A percentile compares a stretch with the other conserved stretches of the same genome.
Evolutionary conservation across 2,888 invertebrate species (phyloP).

Genomic region (Caenorhabditis uteleia): DNA sequence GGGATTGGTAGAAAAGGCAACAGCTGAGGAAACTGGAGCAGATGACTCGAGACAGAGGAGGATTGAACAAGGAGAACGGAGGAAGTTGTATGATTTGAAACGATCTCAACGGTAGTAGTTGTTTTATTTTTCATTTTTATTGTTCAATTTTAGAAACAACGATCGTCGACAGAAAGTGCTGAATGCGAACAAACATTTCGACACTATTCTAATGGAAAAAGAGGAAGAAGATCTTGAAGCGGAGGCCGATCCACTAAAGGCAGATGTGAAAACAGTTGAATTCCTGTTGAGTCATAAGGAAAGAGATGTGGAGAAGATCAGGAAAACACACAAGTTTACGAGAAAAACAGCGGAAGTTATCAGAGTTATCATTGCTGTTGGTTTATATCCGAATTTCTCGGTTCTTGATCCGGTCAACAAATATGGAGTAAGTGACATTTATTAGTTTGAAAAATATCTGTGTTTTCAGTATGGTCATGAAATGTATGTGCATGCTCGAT

Average conservation of each 20-base stretch:
- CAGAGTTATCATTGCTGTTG: slow-evolving; percentile 81
- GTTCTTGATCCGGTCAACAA: slow-evolving; percentile 92
- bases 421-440: slow-evolving; percentile 77
- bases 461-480: slow-evolving; percentile 61
- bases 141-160: no score
- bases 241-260: slow-evolving; percentile 48
- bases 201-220: slow-evolving; percentile 53
- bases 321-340: slow-evolving; percentile 44
- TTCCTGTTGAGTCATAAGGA: slow-evolving; percentile 53
- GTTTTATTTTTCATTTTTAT: slow-evolving; percentile 1
- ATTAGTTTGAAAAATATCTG: neutral
- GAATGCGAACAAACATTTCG: slow-evolving; percentile 67
- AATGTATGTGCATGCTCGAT: slow-evolving; percentile 59
- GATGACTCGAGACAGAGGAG: slow-evolving; percentile 58
- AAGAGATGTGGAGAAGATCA: slow-evolving; percentile 44
- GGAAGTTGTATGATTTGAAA: slow-evolving; percentile 83
- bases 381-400: slow-evolving; percentile 92
- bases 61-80: slow-evolving; percentile 86
- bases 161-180: slow-evolving; percentile 76
- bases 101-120: no score
- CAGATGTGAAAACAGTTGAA: slow-evolving; percentile 56
- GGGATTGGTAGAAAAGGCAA: slow-evolving; percentile 57
- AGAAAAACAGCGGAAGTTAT: slow-evolving; percentile 50
- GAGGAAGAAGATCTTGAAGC: slow-evolving; percentile 50
- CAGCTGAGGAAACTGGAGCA: slow-evolving; percentile 47